Conservation (phyloP, 1,140 invertebrate genomes). For the Fopius arisanus region DNA sequence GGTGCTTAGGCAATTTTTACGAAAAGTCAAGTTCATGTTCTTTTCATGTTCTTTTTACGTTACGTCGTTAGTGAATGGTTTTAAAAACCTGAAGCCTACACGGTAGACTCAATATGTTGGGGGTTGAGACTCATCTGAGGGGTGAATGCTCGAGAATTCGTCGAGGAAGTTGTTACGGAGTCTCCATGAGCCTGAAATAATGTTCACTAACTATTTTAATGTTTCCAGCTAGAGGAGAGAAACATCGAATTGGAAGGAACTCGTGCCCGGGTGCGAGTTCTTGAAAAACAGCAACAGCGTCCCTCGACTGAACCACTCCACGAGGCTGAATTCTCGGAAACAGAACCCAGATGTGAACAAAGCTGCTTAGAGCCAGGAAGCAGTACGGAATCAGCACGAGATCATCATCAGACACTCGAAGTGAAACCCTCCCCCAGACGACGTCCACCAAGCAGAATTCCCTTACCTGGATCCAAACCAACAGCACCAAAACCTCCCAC, state of each 20-base stretch:
- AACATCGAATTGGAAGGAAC: slow-evolving; percentile 84
- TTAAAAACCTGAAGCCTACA: no score
- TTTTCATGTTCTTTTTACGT: no score
- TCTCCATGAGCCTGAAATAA: no score
- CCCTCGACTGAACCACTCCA: slow-evolving; percentile 51
- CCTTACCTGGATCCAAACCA: slow-evolving; percentile 68
- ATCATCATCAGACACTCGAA: slow-evolving; percentile 59
- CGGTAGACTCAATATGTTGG: no score
- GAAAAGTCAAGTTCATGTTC: no score
- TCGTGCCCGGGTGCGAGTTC: slow-evolving; percentile 73
- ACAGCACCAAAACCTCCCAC: slow-evolving; percentile 66
- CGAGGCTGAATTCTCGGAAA: slow-evolving; percentile 48
- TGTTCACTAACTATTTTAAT: not conserved
- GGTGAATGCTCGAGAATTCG: no score
- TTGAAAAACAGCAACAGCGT: slow-evolving; percentile 67
- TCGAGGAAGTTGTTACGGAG: no score
- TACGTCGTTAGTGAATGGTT: no score
- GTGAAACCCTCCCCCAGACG: slow-evolving; percentile 65
- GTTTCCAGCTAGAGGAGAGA: slow-evolving; percentile 76
- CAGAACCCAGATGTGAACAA: slow-evolving; percentile 65
- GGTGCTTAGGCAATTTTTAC: no score
- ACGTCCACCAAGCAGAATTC: slow-evolving; percentile 74
- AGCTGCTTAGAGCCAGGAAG: slow-evolving; percentile 67
- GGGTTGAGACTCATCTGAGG: no score
- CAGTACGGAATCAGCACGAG: slow-evolving; percentile 72